phyloP scores from a whole-genome alignment of 2,888 invertebrate species.

The Eupithecia insigniata region DNA sequence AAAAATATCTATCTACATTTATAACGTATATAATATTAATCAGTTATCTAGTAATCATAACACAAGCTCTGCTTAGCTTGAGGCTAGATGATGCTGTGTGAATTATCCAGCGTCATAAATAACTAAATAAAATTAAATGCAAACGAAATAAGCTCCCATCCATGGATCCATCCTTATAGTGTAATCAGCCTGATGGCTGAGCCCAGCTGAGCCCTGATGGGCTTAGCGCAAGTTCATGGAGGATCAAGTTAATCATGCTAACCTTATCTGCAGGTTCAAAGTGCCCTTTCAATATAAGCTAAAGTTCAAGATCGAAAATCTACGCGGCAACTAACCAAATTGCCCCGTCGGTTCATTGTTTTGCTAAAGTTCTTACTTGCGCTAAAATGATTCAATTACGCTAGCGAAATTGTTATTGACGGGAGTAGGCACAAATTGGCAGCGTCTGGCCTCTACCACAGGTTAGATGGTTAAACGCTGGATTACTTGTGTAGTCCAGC shows the following conservation, averaged over 20 bases:
- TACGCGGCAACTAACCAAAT: slow-evolving; percentile 8
- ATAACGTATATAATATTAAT: no score
- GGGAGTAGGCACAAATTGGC: slow-evolving; percentile 48
- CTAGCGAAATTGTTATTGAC: slow-evolving; percentile 50
- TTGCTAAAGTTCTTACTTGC: slow-evolving; percentile 31
- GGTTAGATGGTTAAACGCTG: slow-evolving; percentile 1
- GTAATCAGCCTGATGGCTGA: neutral
- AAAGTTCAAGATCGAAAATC: neutral
- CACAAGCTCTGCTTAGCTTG: no score
- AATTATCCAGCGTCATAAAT: no score
- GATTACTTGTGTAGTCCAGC: neutral
- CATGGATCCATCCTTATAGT: neutral
- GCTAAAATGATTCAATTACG: slow-evolving; percentile 49
- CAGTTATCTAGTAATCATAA: no score
- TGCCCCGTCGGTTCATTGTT: slow-evolving; percentile 32
- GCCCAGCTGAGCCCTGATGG: no score
- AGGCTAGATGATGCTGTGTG: no score
- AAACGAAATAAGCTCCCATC: neutral
- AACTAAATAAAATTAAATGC: no score
- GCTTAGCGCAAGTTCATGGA: neutral
- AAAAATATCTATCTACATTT: no score
- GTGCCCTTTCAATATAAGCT: slow-evolving; percentile 4
- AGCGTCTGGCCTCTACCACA: slow-evolving; percentile 41
- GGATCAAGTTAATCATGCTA: neutral
- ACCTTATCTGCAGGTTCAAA: slow-evolving; percentile 3